Percentiles rank a stretch among this genome's conserved stretches.
phyloP scores from a whole-genome alignment of 2,888 invertebrate species.

The Drosophila longiperda region DNA sequence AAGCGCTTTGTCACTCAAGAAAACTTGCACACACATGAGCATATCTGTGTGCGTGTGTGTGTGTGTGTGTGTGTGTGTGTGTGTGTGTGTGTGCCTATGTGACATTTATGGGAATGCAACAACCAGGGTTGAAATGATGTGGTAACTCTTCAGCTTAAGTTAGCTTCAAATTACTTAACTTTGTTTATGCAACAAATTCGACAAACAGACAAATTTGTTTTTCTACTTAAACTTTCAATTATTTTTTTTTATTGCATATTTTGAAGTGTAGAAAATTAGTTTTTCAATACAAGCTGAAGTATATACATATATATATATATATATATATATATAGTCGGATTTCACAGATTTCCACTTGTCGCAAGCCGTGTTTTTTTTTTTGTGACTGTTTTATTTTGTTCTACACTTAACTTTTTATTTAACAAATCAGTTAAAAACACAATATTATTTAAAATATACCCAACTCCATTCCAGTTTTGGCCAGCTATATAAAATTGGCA shows the following conservation, averaged over 20 bases:
- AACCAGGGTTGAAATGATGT: slow-evolving; percentile 22
- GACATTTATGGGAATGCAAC: slow-evolving; percentile 15
- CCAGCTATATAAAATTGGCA: too few relatives aligned
- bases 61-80: neutral
- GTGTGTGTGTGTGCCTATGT: neutral
- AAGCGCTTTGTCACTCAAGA: slow-evolving; percentile 17
- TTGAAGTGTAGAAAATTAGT: too few relatives aligned
- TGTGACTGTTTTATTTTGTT: neutral
- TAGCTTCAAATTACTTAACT: neutral
- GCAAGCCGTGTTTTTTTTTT: neutral
- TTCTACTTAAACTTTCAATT: neutral
- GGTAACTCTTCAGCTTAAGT: neutral
- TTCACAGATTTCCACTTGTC: neutral
- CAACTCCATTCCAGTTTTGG: too few relatives aligned
- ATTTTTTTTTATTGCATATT: neutral
- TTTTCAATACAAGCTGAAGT: too few relatives aligned
- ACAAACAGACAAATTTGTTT: neutral
- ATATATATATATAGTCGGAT: neutral
- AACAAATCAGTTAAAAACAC: neutral
- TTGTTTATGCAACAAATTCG: neutral
- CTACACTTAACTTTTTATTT: neutral
- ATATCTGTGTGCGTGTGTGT: neutral
- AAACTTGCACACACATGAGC: slow-evolving; percentile 9
- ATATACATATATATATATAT: neutral
- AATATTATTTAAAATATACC: too few relatives aligned